Base-by-base conservation (phyloP, 1,140 invertebrate species). In the Caerostris darwini region DNA sequence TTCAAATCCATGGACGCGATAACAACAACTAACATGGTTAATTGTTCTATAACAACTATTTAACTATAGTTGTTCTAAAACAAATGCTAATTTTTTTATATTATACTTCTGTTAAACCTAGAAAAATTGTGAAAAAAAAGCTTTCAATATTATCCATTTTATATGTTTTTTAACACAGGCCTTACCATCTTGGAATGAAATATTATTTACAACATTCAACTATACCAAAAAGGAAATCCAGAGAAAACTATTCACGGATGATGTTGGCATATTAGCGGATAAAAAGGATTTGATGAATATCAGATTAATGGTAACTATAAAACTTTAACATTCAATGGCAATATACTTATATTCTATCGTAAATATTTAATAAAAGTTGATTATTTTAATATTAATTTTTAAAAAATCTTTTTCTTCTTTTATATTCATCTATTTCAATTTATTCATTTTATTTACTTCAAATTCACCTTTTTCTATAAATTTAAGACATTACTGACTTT, bases 161-260 rank as follows among this genome's bases (percentile, higher is more conserved):
- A 67, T 67, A 14, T 67, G 64, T 14, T n/a, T 67, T 85, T 85
- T 19, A 10, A 58, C n/a, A 5, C 34, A 85, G 83, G n/a, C 7
- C n/a, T 59, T 10, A 12, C 83, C 83, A n/a, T 67, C 86, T 14
- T 88, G 86, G 86, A 88, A 88, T 64, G 86, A 88, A 64, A 67
- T 88, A 54, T 17, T 88, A 50, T 88, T 50, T 88, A n/a, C 50
- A 53, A 17, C 64, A 17, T 64, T 17, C 10, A 88, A 88, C 56
- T 88, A 64, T 34, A 64, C 14, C 5, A 54, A 53, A 17, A 50
- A 88, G 8, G 19, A 17, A 34, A 88, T 88, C 8, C 59, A 88
- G 19, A 57, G 64, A 12, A 54, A 53, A 7, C 54, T 85, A 14
- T 58, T 58, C 58, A 19, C 56, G 7, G 56, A 85, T 85, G 34